These are phyloP conservation scores for Drosophila chauvacae DNA, from an alignment of 1,140 invertebrate genomes.

Conservation along the genomic window DNA sequence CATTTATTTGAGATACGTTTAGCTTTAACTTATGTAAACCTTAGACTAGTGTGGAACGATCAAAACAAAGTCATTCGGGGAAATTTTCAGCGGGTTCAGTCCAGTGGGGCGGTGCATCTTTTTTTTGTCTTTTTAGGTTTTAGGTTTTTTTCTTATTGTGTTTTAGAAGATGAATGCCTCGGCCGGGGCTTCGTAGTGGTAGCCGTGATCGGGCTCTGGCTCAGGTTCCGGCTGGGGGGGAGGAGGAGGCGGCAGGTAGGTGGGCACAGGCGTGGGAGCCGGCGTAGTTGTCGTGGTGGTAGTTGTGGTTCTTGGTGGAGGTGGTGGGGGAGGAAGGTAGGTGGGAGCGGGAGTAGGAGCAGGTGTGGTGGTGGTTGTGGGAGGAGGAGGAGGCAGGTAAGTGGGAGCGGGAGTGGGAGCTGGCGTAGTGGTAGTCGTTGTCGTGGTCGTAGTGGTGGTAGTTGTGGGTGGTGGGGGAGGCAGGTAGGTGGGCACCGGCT, in stretches of 20 bases:
- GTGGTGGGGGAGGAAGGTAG: conserved; percentile 47
- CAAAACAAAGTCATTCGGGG: conserved; percentile 38
- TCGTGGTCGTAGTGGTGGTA: conserved; percentile 24
- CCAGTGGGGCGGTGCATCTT: conserved; percentile 2
- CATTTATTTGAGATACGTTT: conserved; percentile 65
- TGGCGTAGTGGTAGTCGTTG: conserved; percentile 38
- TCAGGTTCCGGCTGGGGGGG: conserved; percentile 12
- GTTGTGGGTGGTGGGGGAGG: conserved; percentile 53
- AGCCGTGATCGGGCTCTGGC: conserved; percentile 61
- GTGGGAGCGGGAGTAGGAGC: conserved; percentile 45
- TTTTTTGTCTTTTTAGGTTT: not conserved
- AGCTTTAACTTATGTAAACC: conserved; percentile 53
- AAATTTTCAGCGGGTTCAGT: conserved; percentile 32
- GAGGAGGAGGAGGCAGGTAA: conserved; percentile 32
- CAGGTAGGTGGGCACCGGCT: conserved; percentile 53
- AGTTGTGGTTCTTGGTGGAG: conserved; percentile 31
- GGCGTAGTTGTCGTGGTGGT: conserved; percentile 25
- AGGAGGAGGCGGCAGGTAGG: conserved; percentile 33
- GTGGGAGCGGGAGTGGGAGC: conserved; percentile 33
- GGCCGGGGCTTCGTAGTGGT: conserved; percentile 72
- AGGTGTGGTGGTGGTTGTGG: conserved; percentile 27
- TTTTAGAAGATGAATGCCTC: conserved; percentile 58
- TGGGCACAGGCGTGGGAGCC: conserved; percentile 26
- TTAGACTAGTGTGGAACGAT: conserved; percentile 38
- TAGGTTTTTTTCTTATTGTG: conserved; percentile 3